phyloP scores from a whole-genome alignment of 2,113 vertebrate species.

The Myotis yumanensis region DNA sequence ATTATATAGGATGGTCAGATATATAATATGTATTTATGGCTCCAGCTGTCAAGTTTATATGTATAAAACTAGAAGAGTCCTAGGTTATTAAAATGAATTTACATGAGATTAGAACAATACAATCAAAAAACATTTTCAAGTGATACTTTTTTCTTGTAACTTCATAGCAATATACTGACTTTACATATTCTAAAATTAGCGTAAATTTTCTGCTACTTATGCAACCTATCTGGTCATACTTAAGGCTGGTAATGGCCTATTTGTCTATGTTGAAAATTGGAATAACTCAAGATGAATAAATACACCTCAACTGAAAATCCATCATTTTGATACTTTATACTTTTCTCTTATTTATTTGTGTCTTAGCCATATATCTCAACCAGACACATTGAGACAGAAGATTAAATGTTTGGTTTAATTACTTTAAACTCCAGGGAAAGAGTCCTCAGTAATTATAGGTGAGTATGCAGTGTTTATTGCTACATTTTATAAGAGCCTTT shows the following conservation, averaged over 20 bases:
- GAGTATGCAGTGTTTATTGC: background rate
- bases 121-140: conserved; percentile 19
- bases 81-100: background rate
- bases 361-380: conserved; percentile 14
- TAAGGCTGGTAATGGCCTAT: conserved; percentile 28
- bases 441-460: background rate
- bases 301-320: conserved; percentile 39
- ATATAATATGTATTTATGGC: background rate
- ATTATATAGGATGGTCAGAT: background rate
- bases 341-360: conserved; percentile 31
- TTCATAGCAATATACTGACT: conserved; percentile 27
- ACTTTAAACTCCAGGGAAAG: conserved; percentile 25
- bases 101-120: background rate
- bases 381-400: background rate
- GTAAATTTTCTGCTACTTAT: conserved; percentile 54
- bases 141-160: background rate
- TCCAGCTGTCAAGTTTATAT: background rate
- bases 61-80: background rate
- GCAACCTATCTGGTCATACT: background rate
- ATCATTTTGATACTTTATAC: conserved; percentile 47
- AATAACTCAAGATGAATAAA: conserved; percentile 52
- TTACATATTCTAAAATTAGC: conserved; percentile 64
- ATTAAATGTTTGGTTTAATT: conserved; percentile 33
- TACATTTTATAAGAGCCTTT: background rate
- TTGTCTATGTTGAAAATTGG: conserved; percentile 13